These are phyloP conservation scores for Scolopax bukidnonensis DNA, from an alignment of 2,797 vertebrate genomes.

Conservation along the genomic window DNA sequence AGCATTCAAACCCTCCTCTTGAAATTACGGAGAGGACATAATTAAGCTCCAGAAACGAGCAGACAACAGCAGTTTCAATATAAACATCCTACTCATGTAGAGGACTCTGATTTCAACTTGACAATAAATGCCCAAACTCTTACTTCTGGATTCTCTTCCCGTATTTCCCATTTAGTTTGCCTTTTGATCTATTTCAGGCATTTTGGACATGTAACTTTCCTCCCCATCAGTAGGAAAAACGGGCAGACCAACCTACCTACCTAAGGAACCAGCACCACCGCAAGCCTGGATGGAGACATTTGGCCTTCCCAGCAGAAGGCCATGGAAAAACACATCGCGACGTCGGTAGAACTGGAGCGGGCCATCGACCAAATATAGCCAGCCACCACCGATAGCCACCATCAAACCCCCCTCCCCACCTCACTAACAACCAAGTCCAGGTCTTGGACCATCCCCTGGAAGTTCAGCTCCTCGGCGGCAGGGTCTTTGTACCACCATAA, in stretches of 20 bases:
- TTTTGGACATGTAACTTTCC: constrained; percentile 7
- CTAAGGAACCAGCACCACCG: not conserved
- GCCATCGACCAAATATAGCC: constrained; percentile 29
- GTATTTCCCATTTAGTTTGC: not conserved
- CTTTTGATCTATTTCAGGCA: constrained; percentile 8
- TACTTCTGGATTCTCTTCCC: constrained; percentile 38
- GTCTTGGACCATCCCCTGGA: not conserved
- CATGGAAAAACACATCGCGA: not conserved
- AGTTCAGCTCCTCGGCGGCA: not conserved
- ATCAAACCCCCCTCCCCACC: not conserved
- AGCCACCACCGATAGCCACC: not conserved
- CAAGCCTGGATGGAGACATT: not conserved
- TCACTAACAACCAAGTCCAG: not conserved
- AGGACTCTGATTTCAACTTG: constrained; percentile 20
- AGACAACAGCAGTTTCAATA: constrained; percentile 44
- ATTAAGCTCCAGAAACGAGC: constrained; percentile 25
- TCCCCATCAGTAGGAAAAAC: constrained; percentile 26
- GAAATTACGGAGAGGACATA: constrained; percentile 7
- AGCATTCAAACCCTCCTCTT: constrained; percentile 7
- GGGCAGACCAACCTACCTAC: constrained; percentile 24
- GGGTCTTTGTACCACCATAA: constrained; percentile 10
- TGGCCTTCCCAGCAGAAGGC: constrained; percentile 62
- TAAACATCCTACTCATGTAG: not conserved
- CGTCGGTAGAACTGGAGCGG: not conserved
- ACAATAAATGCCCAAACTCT: not conserved